Conservation (phyloP, 2,888 invertebrate species). For the Tyria jacobaeae region DNA sequence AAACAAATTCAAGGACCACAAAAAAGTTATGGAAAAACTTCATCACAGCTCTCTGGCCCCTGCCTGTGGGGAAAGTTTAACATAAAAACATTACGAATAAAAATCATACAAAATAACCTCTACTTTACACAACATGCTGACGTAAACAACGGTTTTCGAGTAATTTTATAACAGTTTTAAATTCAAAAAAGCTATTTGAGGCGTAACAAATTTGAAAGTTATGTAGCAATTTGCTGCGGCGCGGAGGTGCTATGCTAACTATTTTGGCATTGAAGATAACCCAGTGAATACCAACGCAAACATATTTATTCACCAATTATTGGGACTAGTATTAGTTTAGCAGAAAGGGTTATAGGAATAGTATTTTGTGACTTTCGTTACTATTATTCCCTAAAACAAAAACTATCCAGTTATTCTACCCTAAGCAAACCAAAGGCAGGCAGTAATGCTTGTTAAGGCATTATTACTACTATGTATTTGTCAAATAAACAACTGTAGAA, state of each 20-base stretch:
- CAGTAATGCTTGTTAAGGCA: constrained; percentile 26
- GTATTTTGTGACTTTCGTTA: neutral
- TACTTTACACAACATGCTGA: constrained; percentile 37
- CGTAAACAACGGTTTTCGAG: neutral
- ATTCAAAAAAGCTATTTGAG: constrained; percentile 13
- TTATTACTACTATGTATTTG: constrained; percentile 42
- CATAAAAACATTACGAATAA: constrained; percentile 54
- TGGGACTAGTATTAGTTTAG: neutral
- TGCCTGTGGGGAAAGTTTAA: constrained; percentile 51
- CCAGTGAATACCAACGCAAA: neutral
- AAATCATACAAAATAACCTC: constrained; percentile 33
- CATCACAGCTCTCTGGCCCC: constrained; percentile 50
- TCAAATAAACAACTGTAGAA: constrained; percentile 42
- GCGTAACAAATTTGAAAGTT: constrained; percentile 17
- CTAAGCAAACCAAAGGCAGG: constrained; percentile 20
- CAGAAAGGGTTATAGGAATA: too few species aligned
- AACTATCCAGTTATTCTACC: neutral
- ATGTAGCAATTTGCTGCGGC: constrained; percentile 21
- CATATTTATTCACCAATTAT: neutral
- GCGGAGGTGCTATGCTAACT: neutral
- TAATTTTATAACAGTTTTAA: constrained; percentile 8
- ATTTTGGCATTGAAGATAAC: neutral
- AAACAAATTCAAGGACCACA: constrained; percentile 81
- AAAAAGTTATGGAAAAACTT: constrained; percentile 70
- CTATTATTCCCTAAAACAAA: neutral